Evolutionary conservation across 2,888 invertebrate species (phyloP), one percentile per base, ranked within the genome.

Genomic region (Drosophila niveifrons): DNA sequence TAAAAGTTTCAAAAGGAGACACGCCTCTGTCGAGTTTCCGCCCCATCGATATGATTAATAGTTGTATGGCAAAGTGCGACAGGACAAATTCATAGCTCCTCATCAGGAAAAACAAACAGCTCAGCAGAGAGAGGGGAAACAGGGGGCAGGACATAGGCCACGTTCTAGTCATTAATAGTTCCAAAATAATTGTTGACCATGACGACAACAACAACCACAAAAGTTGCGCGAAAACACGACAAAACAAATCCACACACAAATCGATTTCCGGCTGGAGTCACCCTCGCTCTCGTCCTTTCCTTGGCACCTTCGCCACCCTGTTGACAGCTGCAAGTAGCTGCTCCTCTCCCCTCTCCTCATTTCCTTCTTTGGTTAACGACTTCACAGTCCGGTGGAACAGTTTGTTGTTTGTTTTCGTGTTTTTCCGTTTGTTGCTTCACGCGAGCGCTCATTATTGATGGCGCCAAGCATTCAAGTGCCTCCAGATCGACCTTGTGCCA

Each of bases 171-270:
- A 83, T 83, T 83, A 83, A 83, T 85, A 88, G 83, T 88, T 82
- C 71, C 80, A 48, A 85, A 88, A 83, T 88, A 88, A 88, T 83
- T 85, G 85, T 88, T 82, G 88, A 87, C 82, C 88, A 84, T 83
- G 78, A 81, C 72, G 48, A 66, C 53, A 56, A 36, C 17, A 23
- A 36, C 43, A 64, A 52, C 62, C 75, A 69, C 52, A 68, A 66
- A 76, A 76, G 78, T 72, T 66, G 58, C 66, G 76, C 72, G 73
- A 76, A 78, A 79, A 83, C 81, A 82, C 77, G 70, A 73, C 72
- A 83, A 67, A 88, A 86, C 88, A 85, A 88, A 88, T 86, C 84
- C 78, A 63, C 44, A 78, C 80, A 88, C 86, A 84, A 84, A 84
- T 84, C 88, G 88, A 88, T 84, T 84, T 84, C 88, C 83, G 69